phyloP scores from a whole-genome alignment of 2,797 vertebrate species.

The Thunnus albacares region DNA sequence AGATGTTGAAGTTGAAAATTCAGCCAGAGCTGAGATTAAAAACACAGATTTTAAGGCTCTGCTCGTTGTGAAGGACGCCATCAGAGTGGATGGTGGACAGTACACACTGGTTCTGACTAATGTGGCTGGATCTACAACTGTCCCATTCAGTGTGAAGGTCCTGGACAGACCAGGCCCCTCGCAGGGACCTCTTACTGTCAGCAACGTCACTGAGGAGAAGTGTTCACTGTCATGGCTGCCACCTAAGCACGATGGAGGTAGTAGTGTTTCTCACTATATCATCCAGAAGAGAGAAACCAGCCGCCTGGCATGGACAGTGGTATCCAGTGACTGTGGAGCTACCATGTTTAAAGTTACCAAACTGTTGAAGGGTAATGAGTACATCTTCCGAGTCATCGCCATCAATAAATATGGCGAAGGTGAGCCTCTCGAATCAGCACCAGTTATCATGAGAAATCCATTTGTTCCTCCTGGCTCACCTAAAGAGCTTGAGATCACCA shows the following conservation, averaged over 20 bases:
- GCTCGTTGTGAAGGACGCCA: slow-evolving; percentile 94
- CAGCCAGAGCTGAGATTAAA: slow-evolving; percentile 94
- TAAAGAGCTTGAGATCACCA: slow-evolving; percentile 93
- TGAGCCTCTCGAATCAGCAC: slow-evolving; percentile 94
- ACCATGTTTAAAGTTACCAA: slow-evolving; percentile 98
- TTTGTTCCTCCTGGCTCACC: slow-evolving; percentile 94
- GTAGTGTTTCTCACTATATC: slow-evolving; percentile 94
- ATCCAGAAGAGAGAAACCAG: slow-evolving; percentile 99
- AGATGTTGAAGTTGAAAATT: slow-evolving; percentile 94
- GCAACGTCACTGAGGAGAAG: slow-evolving; percentile 96
- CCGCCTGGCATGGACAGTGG: slow-evolving; percentile 97
- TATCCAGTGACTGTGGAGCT: slow-evolving; percentile 93
- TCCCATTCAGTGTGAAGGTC: slow-evolving; percentile 95
- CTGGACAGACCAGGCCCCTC: slow-evolving; percentile 97
- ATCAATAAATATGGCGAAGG: slow-evolving; percentile 97
- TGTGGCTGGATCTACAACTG: slow-evolving; percentile 94
- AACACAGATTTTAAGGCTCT: slow-evolving; percentile 95
- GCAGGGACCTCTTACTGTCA: slow-evolving; percentile 94
- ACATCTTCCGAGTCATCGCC: slow-evolving; percentile 97
- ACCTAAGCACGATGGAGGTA: slow-evolving; percentile 96
- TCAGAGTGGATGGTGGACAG: slow-evolving; percentile 97
- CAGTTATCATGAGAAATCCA: slow-evolving; percentile 97
- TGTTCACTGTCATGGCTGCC: slow-evolving; percentile 95
- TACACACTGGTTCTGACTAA: slow-evolving; percentile 96
- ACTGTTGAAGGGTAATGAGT: slow-evolving; percentile 97